Evolutionary conservation across 2,797 vertebrate species (phyloP), one percentile per base, ranked within the genome.

Genomic region (Eutrigla gurnardus): DNA sequence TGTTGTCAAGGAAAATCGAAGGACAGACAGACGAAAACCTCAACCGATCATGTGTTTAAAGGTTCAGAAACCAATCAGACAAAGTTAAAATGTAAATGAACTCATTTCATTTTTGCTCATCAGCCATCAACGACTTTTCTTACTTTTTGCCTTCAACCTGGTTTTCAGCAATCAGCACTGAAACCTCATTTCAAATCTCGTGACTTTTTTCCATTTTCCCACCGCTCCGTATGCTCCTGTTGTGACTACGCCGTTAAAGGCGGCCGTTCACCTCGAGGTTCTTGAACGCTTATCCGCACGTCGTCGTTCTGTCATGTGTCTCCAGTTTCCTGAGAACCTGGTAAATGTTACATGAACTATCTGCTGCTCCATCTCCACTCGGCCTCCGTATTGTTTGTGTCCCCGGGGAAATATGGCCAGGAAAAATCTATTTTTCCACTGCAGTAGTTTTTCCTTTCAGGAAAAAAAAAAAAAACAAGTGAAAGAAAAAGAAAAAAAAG

Each of bases 271-370:
- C 59, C 25, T 67, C 37, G 11, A 17, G 61, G 65, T 75, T 79
- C 33, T 69, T 46, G 4, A 14, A 46, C 2, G 40, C 72, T 83
- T 55, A 63, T 84, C 65, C 69, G 43, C 42, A 67, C 43, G 11
- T 50, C 32, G 67, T 25, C 69, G 78, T 43, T 60, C 77, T 77
- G 76, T 83, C 65, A 72, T 77, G 75, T 72, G 65, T 84, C 87
- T 85, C 78, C 73, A 65, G 78, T 85, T 86, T 88, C 70, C 55
- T 2, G 49, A 83, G 74, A 90, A 83, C 62, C 70, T 72, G 78
- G 77, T 90, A 86, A 87, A 86, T 84, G 77, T 90, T 90, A 88
- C 89, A 89, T 83, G 75, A 88, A 83, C 80, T 87, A 81, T 90
- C 88, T 77, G 75, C 83, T 50, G 77, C 83, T 83, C 80, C 84